Conservation (phyloP, 2,888 invertebrate genomes). For the Ellobium chinense region DNA sequence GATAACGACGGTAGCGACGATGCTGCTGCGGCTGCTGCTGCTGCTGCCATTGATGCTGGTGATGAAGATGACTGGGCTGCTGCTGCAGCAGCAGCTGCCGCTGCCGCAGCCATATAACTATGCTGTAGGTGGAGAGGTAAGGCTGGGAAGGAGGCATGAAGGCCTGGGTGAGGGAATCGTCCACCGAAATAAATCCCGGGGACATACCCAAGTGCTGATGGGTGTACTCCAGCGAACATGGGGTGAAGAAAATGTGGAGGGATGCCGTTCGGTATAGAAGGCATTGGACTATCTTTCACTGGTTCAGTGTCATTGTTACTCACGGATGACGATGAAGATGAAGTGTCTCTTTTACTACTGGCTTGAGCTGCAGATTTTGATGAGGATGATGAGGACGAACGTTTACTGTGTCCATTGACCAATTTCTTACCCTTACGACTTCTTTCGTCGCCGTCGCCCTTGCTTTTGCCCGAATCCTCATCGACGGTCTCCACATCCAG, state of each 20-base stretch:
- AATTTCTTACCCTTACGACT: slow-evolving; percentile 16
- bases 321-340: slow-evolving; percentile 22
- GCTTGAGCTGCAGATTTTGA: not conserved
- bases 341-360: not conserved
- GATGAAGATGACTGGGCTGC: not conserved
- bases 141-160: slow-evolving; percentile 37
- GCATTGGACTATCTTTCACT: not conserved
- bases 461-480: slow-evolving; percentile 59
- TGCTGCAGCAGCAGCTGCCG: slow-evolving; percentile 6
- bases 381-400: not conserved
- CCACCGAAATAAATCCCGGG: slow-evolving; percentile 46
- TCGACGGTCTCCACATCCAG: slow-evolving; percentile 52
- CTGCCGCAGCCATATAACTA: slow-evolving; percentile 29
- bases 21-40: not conserved
- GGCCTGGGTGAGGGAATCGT: slow-evolving; percentile 24
- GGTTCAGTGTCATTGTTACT: not conserved
- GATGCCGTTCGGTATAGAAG: not conserved
- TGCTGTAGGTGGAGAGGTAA: slow-evolving; percentile 33
- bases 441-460: slow-evolving; percentile 38
- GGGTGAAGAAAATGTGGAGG: slow-evolving; percentile 35
- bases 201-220: slow-evolving; percentile 44
- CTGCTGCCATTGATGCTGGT: not conserved
- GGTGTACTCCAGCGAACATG: slow-evolving; percentile 32
- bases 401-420: slow-evolving; percentile 13
- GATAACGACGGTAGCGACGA: not conserved